Evolutionary conservation across 2,113 vertebrate species (phyloP).

Genomic region (Anolis sagrei): DNA sequence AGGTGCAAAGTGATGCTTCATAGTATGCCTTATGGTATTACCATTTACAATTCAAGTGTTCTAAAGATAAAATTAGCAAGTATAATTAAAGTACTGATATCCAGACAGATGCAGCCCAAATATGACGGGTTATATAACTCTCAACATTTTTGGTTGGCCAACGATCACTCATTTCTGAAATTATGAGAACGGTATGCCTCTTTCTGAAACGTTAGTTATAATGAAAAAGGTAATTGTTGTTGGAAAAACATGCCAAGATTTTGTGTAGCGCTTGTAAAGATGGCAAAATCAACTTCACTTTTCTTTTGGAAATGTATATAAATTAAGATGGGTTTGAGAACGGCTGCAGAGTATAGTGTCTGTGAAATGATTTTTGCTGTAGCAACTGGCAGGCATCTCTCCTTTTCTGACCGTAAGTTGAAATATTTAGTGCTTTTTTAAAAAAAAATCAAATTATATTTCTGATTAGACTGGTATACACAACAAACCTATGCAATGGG

Average conservation of each 20-base stretch:
- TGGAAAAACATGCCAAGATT: constrained; percentile 24
- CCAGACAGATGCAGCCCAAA: constrained; percentile 31
- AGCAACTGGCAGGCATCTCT: not conserved
- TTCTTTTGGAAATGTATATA: constrained; percentile 12
- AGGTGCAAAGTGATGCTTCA: not conserved
- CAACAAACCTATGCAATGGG: not conserved
- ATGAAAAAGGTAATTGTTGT: constrained; percentile 43
- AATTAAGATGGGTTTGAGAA: not conserved
- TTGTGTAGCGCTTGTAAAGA: constrained; percentile 17
- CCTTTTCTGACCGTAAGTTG: not conserved
- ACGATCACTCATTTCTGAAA: constrained; percentile 56
- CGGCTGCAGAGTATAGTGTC: constrained; percentile 9
- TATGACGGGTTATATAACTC: constrained; percentile 46
- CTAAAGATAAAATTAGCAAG: fast-evolving
- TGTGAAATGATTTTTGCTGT: not conserved
- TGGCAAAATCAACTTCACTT: constrained; percentile 24
- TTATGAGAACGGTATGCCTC: constrained; percentile 48
- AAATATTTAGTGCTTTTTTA: not conserved
- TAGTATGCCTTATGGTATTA: not conserved
- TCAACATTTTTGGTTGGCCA: constrained; percentile 38
- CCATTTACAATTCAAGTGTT: not conserved
- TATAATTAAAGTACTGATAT: fast-evolving
- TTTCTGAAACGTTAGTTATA: constrained; percentile 60
- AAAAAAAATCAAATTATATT: not conserved
- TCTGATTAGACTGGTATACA: not conserved